Evolutionary conservation across 1,140 invertebrate species (phyloP), one percentile per base, ranked within the genome.

Genomic region (Riptortus pedestris): DNA sequence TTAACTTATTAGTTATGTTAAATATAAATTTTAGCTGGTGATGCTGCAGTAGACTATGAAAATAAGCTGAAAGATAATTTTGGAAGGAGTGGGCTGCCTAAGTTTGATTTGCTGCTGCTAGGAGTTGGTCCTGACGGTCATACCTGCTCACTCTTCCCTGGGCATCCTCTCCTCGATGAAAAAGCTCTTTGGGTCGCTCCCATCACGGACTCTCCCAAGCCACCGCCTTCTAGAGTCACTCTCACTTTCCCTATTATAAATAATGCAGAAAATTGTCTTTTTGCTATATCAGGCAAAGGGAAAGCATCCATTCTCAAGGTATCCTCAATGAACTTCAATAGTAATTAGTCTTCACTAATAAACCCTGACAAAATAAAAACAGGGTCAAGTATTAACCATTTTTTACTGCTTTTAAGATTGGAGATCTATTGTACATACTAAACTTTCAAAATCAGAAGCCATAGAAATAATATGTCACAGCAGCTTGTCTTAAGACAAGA

Each of bases 81-180:
- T 70, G 73, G 79, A 62, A 76, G 78, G 16, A 74, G 79, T 28
- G 67, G 68, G n/a, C 69, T 83, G 20, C 91, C 85, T 47, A 76
- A 75, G 62, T 96, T 98, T 76, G 92, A 98, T 75, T 71, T 96
- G 18, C 74, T 98, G 1, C 75, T 99, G 7, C 75, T 99, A 14
- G 96, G 97, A 20, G 87, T 98, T 81, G 97, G 97, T 0, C 95
- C 94, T 16, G 97, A 99, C 79, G 97, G 97, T 0, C 97, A 99
- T 74, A 99, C 95, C 0, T 98, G 95, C 71, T 98, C 95, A 0
- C 75, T 99, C 11, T 99, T 99, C 76, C 97, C 97, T 0, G 83
- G 80, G 33, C 93, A 98, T 77, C 74, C 76, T 5, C 72, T 90
- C 4, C 74, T 93, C 0, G 72, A 85, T 1, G 88, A 88, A 70